phyloP scores from a whole-genome alignment of 1,140 invertebrate genomes.

The Neoseiulus cucumeris region DNA sequence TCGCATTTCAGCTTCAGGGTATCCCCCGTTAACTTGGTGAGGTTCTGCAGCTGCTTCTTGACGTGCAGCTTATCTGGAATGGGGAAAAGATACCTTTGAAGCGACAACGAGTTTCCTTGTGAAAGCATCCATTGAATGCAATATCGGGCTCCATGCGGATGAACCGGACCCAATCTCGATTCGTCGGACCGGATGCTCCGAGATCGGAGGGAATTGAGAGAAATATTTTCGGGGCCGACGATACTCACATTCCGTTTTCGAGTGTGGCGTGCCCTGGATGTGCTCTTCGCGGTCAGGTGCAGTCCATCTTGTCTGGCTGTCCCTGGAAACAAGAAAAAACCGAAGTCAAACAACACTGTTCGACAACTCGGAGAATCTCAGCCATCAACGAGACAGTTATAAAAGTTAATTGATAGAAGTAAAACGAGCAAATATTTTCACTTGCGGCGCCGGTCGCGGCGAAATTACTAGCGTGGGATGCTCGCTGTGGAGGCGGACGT shows the following conservation, averaged over 20 bases:
- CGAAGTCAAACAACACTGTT: neutral
- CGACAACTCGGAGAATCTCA: neutral
- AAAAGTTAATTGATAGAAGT: too few species aligned
- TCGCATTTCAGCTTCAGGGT: neutral
- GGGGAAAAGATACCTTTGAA: neutral
- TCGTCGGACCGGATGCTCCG: too few species aligned
- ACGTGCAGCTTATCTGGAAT: neutral
- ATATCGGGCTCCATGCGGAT: too few species aligned
- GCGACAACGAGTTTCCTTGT: neutral
- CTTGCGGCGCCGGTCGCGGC: too few species aligned
- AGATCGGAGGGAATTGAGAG: neutral
- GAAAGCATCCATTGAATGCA: neutral
- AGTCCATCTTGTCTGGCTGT: neutral
- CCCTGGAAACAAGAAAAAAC: neutral
- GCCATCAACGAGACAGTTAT: too few species aligned
- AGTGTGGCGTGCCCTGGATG: neutral
- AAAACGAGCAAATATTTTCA: too few species aligned
- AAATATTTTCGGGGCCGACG: too few species aligned
- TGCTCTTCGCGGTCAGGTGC: neutral
- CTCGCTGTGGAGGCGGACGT: too few species aligned
- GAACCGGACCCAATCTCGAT: too few species aligned
- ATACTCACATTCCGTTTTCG: slow-evolving; percentile 6
- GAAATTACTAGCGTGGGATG: too few species aligned
- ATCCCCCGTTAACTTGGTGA: neutral
- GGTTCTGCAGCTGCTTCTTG: neutral